Conservation (phyloP, 2,797 vertebrate species). For the Macrochelys suwanniensis region DNA sequence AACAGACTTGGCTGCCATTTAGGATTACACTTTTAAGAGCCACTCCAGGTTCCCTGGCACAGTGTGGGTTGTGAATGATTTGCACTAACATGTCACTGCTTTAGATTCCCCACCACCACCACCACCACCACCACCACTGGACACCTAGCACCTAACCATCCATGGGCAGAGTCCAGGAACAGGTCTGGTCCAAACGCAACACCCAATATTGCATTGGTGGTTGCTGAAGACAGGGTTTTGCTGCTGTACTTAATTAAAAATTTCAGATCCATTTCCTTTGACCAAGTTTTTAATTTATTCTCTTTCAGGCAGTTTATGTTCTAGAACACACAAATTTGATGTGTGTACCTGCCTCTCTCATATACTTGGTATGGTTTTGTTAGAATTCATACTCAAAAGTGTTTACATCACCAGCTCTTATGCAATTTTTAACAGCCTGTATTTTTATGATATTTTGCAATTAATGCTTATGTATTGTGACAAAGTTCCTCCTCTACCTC, state of each 20-base stretch:
- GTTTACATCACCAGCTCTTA: conserved; percentile 78
- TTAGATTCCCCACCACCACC: background rate
- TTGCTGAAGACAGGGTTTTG: background rate
- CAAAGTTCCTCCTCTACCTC: too few relatives aligned
- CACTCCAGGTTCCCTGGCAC: background rate
- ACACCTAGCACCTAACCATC: background rate
- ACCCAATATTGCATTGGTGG: background rate
- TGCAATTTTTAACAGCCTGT: conserved; percentile 76
- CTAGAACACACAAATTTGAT: conserved; percentile 61
- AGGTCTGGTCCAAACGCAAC: background rate
- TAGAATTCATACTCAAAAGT: conserved; percentile 73
- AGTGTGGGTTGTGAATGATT: background rate
- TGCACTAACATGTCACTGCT: background rate
- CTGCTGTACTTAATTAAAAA: conserved; percentile 26
- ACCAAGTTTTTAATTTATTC: conserved; percentile 18
- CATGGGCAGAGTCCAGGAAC: background rate
- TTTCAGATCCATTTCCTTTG: conserved; percentile 32
- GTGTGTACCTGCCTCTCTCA: conserved; percentile 65
- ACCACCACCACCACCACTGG: background rate
- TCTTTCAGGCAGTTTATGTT: conserved; percentile 70
- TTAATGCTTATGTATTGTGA: conserved; percentile 78
- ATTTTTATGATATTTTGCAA: conserved; percentile 78
- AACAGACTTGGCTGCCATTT: background rate
- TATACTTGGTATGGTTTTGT: conserved; percentile 75
- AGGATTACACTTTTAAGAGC: background rate